phyloP scores from a whole-genome alignment of 35 echinoderm and acorn worm species.

The Heliocidaris erythrogramma region DNA sequence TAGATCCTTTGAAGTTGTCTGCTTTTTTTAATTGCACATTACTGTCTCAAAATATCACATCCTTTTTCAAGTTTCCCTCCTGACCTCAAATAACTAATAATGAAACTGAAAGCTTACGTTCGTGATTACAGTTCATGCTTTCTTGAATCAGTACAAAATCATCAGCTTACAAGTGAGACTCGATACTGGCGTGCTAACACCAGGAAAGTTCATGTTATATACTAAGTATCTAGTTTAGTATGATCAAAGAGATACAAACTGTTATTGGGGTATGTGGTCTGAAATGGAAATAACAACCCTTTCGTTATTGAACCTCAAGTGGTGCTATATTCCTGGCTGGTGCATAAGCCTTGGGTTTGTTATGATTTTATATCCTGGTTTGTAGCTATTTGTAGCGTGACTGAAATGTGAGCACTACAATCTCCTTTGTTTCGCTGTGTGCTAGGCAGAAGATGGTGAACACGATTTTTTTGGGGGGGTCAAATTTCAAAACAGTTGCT shows the following conservation, averaged over 20 bases:
- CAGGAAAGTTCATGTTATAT: background rate
- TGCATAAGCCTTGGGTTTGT: background rate
- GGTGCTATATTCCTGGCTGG: background rate
- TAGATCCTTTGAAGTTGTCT: background rate
- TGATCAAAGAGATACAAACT: background rate
- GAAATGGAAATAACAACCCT: background rate
- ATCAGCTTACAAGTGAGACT: background rate
- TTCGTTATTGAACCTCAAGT: background rate
- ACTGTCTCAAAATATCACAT: background rate
- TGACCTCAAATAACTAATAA: conserved; percentile 18
- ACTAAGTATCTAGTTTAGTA: background rate
- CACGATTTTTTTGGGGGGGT: too few relatives aligned
- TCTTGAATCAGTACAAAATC: background rate
- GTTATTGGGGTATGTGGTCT: background rate
- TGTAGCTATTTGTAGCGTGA: background rate
- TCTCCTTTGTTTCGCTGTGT: background rate
- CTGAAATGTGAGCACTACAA: background rate
- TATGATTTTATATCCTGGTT: background rate
- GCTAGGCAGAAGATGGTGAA: too few relatives aligned
- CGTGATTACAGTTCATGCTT: background rate
- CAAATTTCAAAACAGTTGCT: too few relatives aligned
- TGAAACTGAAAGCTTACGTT: background rate
- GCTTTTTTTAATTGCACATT: background rate
- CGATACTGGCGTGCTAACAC: background rate
- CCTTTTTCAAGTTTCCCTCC: background rate